Conservation (phyloP, 2,113 vertebrate genomes). For the Mirza zaza region DNA sequence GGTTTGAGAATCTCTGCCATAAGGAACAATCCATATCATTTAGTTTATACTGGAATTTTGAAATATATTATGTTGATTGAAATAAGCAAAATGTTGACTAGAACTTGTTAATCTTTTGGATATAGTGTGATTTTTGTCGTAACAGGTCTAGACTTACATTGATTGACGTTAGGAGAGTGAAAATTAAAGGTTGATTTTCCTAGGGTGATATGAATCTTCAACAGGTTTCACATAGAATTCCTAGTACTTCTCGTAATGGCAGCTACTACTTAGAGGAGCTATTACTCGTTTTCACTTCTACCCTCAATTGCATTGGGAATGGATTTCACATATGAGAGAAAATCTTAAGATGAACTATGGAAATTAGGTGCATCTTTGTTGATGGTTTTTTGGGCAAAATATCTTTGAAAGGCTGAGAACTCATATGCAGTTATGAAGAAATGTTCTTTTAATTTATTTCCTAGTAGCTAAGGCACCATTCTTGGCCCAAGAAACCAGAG, state of each 20-base stretch:
- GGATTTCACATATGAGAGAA: slow-evolving; percentile 35
- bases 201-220: slow-evolving; percentile 27
- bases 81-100: slow-evolving; percentile 24
- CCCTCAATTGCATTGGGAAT: background rate
- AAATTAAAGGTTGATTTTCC: slow-evolving; percentile 33
- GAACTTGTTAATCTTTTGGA: slow-evolving; percentile 4
- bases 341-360: slow-evolving; percentile 19
- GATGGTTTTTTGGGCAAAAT: background rate
- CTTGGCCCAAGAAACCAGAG: background rate
- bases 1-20: slow-evolving; percentile 1
- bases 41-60: slow-evolving; percentile 33
- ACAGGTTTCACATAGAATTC: slow-evolving; percentile 45
- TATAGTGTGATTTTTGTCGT: slow-evolving; percentile 38
- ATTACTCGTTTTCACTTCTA: slow-evolving; percentile 36
- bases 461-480: background rate
- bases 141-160: background rate
- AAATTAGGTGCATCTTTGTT: slow-evolving; percentile 21
- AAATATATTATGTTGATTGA: slow-evolving; percentile 15
- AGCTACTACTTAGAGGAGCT: slow-evolving; percentile 8
- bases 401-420: background rate
- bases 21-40: background rate
- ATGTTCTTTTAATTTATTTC: slow-evolving; percentile 42
- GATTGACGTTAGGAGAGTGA: slow-evolving; percentile 29
- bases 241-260: background rate
- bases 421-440: background rate